Conservation (phyloP, 2,888 invertebrate species). For the Coenonympha glycerion region DNA sequence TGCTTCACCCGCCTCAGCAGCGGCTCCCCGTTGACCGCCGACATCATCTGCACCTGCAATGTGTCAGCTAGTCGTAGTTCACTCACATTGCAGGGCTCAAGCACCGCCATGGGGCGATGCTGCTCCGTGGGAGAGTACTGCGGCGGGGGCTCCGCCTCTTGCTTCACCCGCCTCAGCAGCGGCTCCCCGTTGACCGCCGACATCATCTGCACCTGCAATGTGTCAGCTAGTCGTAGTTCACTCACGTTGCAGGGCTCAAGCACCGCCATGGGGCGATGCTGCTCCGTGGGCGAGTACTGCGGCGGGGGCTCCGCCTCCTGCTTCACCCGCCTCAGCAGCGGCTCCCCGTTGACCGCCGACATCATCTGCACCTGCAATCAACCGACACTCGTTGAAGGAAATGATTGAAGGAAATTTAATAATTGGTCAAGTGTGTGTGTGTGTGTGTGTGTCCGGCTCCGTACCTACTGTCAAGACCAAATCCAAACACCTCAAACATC, state of each 20-base stretch:
- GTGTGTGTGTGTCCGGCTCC: too few relatives aligned
- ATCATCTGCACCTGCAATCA: conserved; percentile 76
- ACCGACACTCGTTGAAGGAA: neutral
- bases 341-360: too few relatives aligned
- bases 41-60: too few relatives aligned
- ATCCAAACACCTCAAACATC: too few relatives aligned
- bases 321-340: conserved; percentile 61
- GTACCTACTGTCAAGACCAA: too few relatives aligned
- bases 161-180: conserved; percentile 62
- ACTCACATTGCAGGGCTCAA: conserved; percentile 53
- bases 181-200: too few relatives aligned
- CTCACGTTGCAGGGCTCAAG: conserved; percentile 54
- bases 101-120: conserved; percentile 71
- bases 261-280: conserved; percentile 73
- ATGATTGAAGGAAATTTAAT: too few relatives aligned
- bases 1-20: too few relatives aligned
- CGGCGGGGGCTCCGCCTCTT: conserved; percentile 62
- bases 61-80: too few relatives aligned
- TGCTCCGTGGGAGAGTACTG: conserved; percentile 75
- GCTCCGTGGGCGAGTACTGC: conserved; percentile 73
- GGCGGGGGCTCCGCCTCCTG: conserved; percentile 65
- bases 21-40: too few relatives aligned
- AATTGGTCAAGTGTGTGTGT: too few relatives aligned
- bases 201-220: conserved; percentile 79
- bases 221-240: too few relatives aligned